Base-by-base conservation (phyloP, 2,113 vertebrate genomes). In the Pimephales promelas region DNA sequence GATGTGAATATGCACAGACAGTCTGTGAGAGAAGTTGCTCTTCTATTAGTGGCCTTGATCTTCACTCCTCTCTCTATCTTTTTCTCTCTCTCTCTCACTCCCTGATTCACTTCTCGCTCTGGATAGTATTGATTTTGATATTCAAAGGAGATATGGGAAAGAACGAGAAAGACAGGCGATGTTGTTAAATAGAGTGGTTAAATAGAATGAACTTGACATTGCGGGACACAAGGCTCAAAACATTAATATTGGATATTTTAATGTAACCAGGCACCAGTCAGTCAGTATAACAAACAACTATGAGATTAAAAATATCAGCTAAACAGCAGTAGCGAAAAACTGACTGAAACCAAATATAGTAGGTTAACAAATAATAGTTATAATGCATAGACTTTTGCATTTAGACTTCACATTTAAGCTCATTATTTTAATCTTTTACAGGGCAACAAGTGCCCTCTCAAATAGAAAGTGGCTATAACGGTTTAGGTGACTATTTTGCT, bases 1-100 rank as follows among this genome's bases (percentile, higher is more conserved):
- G 64, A 70, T 81, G 79, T 70, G 79, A 71, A 81, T 81, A 81
- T 66, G 64, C 79, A 81, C 79, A 81, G 62, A 71, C 64, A 56
- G 64, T 81, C 28, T 66, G 45, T 54, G 47, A 54, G 45, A 31
- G 57, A 68, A 54, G 62, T 71, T 34, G 13, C 22, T 34, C n/a
- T 81, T 52, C 31, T 81, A 56, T 56, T 70, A 81, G 47, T 68
- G 47, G 28, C 40, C 77, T 79, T 79, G 77, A 62, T 62, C 40
- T 64, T 45, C n/a, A 1, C 66, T 11, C 34, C 26, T 5, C 28
- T 2, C 66, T 22, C 61, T 28, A 24, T 71, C 66, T 70, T 18
- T 9, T 18, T 4, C 70, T 24, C n/a, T 72, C 40, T 28, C 3
- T 45, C 54, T 61, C 34, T 78, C 34, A 2, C 31, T 24, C 52